Conservation (phyloP, 2,888 invertebrate species). For the Aspidapion aeneum region DNA sequence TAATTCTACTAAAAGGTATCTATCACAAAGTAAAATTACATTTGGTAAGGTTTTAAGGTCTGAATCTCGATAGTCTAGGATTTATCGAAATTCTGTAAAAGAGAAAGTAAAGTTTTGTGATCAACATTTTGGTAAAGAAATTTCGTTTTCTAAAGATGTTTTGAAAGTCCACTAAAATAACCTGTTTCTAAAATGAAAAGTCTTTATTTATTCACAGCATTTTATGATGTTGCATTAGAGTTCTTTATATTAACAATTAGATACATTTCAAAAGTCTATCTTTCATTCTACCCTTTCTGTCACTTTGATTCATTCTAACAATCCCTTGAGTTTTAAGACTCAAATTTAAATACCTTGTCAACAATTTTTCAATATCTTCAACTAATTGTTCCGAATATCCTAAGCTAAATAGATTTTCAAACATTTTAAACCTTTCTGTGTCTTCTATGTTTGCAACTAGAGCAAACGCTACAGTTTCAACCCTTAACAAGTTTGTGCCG, state of each 20-base stretch:
- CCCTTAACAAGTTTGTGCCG: too few species aligned
- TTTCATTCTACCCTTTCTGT: conserved; percentile 64
- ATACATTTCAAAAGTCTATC: conserved; percentile 60
- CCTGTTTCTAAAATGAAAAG: conserved; percentile 62
- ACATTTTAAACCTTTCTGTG: conserved; percentile 48
- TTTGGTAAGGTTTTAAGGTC: conserved; percentile 50
- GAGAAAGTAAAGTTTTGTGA: conserved; percentile 52
- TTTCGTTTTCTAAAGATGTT: conserved; percentile 59
- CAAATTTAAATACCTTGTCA: conserved; percentile 37
- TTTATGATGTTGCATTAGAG: too few species aligned
- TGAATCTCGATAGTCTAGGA: conserved; percentile 47
- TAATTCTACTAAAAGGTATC: conserved; percentile 56
- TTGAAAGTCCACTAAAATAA: conserved; percentile 67
- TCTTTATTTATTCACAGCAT: conserved; percentile 62
- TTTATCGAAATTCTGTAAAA: conserved; percentile 50
- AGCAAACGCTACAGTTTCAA: conserved; percentile 56
- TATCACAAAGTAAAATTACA: conserved; percentile 54
- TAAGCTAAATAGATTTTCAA: conserved; percentile 51
- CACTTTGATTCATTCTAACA: too few species aligned
- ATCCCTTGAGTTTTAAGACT: too few species aligned
- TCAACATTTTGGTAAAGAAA: conserved; percentile 53
- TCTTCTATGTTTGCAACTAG: conserved; percentile 53
- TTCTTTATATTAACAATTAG: too few species aligned
- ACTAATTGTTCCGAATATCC: conserved; percentile 55
- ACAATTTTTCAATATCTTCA: conserved; percentile 50